phyloP scores from a whole-genome alignment of 37 sponge, comb jelly and placozoan genomes.

The Haliclona indistincta region DNA sequence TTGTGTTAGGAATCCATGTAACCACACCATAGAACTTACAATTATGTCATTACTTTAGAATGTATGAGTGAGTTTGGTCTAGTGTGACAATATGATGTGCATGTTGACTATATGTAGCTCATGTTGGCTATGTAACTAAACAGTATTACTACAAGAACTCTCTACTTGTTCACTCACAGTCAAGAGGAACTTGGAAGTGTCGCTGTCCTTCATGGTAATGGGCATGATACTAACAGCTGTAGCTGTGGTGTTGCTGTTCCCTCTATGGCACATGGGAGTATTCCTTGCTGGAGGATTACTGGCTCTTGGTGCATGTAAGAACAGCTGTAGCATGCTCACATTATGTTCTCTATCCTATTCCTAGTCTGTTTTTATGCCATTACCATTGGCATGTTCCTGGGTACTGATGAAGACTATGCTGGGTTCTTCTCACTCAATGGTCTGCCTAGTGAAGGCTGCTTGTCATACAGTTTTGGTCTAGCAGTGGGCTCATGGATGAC shows the following conservation, averaged over 20 bases:
- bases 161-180: conserved; percentile 14
- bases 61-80: too few species aligned
- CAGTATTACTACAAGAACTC: too few species aligned
- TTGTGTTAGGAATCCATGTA: too few species aligned
- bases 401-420: conserved; percentile 4
- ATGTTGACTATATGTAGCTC: too few species aligned
- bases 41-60: too few species aligned
- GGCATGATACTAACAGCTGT: conserved; percentile 60
- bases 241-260: conserved; percentile 41
- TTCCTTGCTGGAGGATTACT: conserved; percentile 34
- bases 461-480: neutral
- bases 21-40: too few species aligned
- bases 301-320: neutral
- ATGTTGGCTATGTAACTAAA: too few species aligned
- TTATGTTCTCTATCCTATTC: too few species aligned
- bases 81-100: too few species aligned
- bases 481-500: neutral
- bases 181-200: conserved; percentile 39
- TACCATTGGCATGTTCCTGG: neutral
- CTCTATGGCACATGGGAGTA: conserved; percentile 35
- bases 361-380: too few species aligned
- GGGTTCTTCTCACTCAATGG: conserved; percentile 8
- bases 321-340: neutral
- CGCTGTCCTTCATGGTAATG: conserved; percentile 54
- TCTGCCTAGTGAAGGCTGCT: neutral